Percentiles rank a stretch among this genome's conserved stretches.
These are phyloP conservation scores for Rachycentron canadum DNA, from an alignment of 2,797 vertebrate genomes.

Conservation along the genomic window DNA sequence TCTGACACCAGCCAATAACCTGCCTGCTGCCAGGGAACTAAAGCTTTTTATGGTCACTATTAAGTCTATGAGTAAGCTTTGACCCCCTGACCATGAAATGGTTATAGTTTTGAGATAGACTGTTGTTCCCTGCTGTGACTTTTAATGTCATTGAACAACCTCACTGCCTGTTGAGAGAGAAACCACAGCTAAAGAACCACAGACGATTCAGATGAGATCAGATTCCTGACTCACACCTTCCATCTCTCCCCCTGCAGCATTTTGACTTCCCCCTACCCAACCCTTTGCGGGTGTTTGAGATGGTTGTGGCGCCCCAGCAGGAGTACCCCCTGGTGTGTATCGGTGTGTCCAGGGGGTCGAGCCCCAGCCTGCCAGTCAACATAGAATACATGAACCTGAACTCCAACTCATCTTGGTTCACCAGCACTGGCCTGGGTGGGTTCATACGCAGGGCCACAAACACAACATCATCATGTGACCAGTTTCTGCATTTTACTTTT, in stretches of 20 bases:
- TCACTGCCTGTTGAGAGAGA: not conserved
- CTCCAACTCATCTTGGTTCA: conserved; percentile 93
- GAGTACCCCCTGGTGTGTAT: conserved; percentile 92
- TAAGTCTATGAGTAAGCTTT: conserved; percentile 18
- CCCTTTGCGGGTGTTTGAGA: conserved; percentile 89
- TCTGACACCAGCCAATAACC: conserved; percentile 22
- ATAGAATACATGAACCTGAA: conserved; percentile 93
- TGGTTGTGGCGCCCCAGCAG: conserved; percentile 86
- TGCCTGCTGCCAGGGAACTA: not conserved
- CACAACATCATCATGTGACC: not conserved
- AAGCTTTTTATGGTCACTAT: conserved; percentile 24
- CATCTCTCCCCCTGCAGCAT: conserved; percentile 77
- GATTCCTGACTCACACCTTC: not conserved
- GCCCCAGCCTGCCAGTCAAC: conserved; percentile 72
- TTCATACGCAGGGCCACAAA: not conserved
- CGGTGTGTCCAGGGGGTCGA: conserved; percentile 79
- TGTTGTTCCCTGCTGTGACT: no score
- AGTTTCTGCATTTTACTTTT: not conserved
- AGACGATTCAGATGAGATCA: not conserved
- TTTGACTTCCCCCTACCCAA: conserved; percentile 92
- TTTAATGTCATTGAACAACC: not conserved
- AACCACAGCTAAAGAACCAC: not conserved
- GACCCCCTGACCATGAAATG: conserved; percentile 21
- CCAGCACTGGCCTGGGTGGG: conserved; percentile 79
- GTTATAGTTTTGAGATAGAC: not conserved